Evolutionary conservation across 2,888 invertebrate genomes (phyloP), one percentile per base, ranked within the genome.

Genomic region (Coelopa pilipes): DNA sequence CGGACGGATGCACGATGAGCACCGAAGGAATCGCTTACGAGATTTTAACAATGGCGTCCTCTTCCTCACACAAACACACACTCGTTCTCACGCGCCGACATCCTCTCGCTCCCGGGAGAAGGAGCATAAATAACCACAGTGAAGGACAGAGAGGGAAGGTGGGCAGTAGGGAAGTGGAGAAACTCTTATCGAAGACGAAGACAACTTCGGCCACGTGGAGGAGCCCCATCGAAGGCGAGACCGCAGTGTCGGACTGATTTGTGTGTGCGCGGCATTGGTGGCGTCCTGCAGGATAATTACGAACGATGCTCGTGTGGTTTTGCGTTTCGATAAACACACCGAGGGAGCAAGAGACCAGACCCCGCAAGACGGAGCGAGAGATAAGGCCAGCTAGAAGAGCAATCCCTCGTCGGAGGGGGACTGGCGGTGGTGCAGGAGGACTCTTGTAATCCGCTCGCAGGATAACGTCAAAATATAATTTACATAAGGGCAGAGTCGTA

Each of bases 1-100:
- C 7, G 10, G n/a, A 45, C 62, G 63, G 59, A 73, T 55, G 55
- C 60, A 73, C 62, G 19, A 19, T 17, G 66, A 62, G 17, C 65
- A 19, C 65, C 74, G 70, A 68, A 73, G 82, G 82, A 82, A 82
- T 80, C 83, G 80, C 82, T 83, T 82, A 83, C 82, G 83, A 83
- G 82, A 83, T 83, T 84, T 81, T 80, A 84, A 85, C 85, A 84
- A 84, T 85, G 85, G 84, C 85, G 85, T 49, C n/a, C 12, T 11
- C 49, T 34, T 19, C 17, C 53, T 34, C 34, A 19, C 60, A 46
- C 74, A 65, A 63, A 63, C 57, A 63, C 65, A 46, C 68, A 71
- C 21, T 11, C 47, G 46, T 47, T 0, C 50, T 15, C 47, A 55
- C 13, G 45, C 46, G 53, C 34, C 62, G 13, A 59, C 24, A 70